These are phyloP conservation scores for Harpegnathos saltator DNA, from an alignment of 1,140 invertebrate species.

Conservation along the genomic window DNA sequence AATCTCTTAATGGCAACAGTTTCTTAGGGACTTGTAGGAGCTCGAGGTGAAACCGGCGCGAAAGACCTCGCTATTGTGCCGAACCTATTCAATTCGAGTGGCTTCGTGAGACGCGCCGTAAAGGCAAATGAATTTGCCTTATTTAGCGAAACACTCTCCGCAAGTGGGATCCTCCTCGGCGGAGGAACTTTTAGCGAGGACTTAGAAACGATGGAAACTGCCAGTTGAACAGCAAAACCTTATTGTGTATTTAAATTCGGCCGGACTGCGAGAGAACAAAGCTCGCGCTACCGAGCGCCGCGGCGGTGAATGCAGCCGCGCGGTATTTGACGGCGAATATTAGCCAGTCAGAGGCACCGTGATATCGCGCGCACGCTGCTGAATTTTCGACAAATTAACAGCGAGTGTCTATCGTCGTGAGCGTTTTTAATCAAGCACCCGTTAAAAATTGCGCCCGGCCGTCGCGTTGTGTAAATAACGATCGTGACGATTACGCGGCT, in stretches of 20 bases:
- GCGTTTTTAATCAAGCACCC: background rate
- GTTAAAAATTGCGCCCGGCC: background rate
- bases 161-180: no score
- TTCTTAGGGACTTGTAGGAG: background rate
- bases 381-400: background rate
- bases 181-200: no score
- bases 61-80: background rate
- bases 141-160: no score
- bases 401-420: background rate
- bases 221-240: no score
- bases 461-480: background rate
- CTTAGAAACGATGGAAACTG: no score
- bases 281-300: no score
- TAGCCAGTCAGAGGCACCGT: background rate
- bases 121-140: no score
- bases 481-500: background rate
- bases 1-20: conserved; percentile 24
- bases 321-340: background rate
- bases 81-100: background rate
- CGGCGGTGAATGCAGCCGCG: no score
- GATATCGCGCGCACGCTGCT: background rate
- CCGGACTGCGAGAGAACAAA: no score
- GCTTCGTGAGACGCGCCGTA: no score
- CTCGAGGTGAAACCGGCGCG: background rate
- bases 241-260: no score